These are phyloP conservation scores for Iphiclides podalirius DNA, from an alignment of 2,888 invertebrate species.

Conservation along the genomic window DNA sequence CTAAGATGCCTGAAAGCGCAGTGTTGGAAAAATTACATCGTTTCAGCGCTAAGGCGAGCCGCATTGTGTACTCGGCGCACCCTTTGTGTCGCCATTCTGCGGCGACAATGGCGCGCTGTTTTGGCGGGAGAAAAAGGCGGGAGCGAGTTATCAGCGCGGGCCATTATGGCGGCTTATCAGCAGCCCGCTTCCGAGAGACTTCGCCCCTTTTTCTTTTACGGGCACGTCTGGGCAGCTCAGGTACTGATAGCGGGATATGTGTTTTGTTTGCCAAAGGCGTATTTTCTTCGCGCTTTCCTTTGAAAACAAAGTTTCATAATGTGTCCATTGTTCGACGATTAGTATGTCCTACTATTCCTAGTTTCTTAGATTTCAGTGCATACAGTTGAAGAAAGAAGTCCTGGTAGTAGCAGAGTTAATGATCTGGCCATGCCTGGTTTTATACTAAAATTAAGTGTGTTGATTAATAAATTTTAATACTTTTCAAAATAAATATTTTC, in stretches of 20 bases:
- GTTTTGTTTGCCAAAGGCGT: constrained; percentile 38
- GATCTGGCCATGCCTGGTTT: too few species aligned
- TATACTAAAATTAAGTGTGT: too few species aligned
- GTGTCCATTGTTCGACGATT: too few species aligned
- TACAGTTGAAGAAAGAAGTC: too few species aligned
- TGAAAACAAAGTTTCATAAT: too few species aligned
- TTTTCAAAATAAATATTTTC: too few species aligned
- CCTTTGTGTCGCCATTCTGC: constrained; percentile 41
- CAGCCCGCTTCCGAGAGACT: constrained; percentile 62
- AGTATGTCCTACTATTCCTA: too few species aligned
- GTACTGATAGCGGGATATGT: constrained; percentile 44
- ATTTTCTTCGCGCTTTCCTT: constrained; percentile 22
- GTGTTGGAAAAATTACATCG: constrained; percentile 60
- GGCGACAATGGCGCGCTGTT: constrained; percentile 71
- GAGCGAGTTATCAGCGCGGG: constrained; percentile 72
- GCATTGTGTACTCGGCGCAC: constrained; percentile 33
- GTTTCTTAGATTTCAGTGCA: too few species aligned
- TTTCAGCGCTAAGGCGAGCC: constrained; percentile 48
- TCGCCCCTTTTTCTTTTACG: constrained; percentile 77
- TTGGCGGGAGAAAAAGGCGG: constrained; percentile 78
- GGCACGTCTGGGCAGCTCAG: constrained; percentile 65
- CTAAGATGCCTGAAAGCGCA: too few species aligned
- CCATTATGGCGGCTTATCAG: constrained; percentile 80
- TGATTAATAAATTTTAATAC: too few species aligned
- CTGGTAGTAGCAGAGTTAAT: too few species aligned